Evolutionary conservation across 2,888 invertebrate species (phyloP), one percentile per base, ranked within the genome.

Genomic region (Meiosimyza decipiens): DNA sequence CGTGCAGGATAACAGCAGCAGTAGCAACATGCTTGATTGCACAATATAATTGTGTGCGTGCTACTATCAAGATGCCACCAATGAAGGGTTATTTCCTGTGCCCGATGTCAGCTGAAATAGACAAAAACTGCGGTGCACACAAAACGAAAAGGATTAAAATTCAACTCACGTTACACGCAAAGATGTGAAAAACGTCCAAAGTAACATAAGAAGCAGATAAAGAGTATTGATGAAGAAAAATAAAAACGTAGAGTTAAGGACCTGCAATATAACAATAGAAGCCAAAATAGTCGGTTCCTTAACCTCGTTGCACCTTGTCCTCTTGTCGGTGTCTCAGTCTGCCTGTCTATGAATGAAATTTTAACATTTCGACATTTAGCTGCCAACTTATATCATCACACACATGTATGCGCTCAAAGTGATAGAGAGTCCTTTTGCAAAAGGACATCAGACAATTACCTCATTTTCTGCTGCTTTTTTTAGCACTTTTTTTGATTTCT

Each of bases 381-480:
- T 57, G 67, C 57, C 57, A 40, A 54, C 54, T 60, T 52, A 28
- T 51, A 7, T 40, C 62, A 52, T 62, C 28, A 72, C 55, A 73
- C 59, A 47, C 70, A 62, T 63, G n/a, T 47, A 74, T 57, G 52
- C 28, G 18, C 63, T 18, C n/a, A 49, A 63, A 63, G 77, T 52
- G 64, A 51, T 72, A 55, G 72, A 79, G 74, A 77, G 79, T 79
- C 78, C 76, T 76, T 76, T 76, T 75, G 70, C 74, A 63, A 71
- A 59, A 68, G 71, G 66, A 70, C 70, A 62, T 79, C 80, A 83
- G 81, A 80, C 79, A 82, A 83, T 83, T 82, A 79, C 77, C 80
- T 76, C 71, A 76, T 62, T 73, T 73, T 60, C 63, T 50, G 51
- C 40, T 74, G 69, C 65, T 54, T 49, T 50, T 69, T 70, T 18